Evolutionary conservation across 2,113 vertebrate species (phyloP).

Genomic region (Aplodontia rufa): DNA sequence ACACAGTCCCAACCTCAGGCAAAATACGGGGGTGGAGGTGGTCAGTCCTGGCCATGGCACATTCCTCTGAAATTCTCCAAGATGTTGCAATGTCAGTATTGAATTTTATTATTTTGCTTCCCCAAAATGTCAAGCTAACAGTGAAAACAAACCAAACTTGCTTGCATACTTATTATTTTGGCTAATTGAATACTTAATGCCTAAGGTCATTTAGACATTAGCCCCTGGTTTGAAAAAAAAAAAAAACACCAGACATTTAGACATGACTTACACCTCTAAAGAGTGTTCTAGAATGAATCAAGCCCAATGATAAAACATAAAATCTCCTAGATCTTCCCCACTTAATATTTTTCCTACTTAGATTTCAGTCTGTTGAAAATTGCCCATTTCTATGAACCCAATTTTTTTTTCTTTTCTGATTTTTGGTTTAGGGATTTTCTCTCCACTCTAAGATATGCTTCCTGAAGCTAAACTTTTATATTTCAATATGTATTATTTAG

Average conservation of each 20-base stretch:
- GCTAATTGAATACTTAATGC: background rate
- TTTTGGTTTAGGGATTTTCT: slow-evolving; percentile 34
- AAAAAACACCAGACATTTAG: background rate
- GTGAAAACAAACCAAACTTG: slow-evolving; percentile 15
- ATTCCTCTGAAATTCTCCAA: background rate
- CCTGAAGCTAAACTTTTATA: background rate
- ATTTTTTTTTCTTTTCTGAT: slow-evolving; percentile 13
- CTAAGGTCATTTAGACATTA: background rate
- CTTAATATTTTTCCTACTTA: slow-evolving; percentile 5
- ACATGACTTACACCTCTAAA: background rate
- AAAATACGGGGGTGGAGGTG: background rate
- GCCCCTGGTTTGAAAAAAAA: background rate
- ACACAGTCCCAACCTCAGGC: background rate
- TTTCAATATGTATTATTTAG: background rate
- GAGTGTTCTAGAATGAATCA: background rate
- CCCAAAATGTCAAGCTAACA: slow-evolving; percentile 32
- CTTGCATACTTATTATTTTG: slow-evolving; percentile 26
- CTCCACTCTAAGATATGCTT: background rate
- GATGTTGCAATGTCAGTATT: background rate
- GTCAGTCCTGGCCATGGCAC: background rate
- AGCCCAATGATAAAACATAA: background rate
- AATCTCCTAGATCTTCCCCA: background rate
- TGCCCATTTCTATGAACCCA: background rate
- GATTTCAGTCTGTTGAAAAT: slow-evolving; percentile 40
- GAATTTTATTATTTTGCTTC: background rate